Conservation (phyloP, 2,113 vertebrate genomes). For the Pholis gunnellus region DNA sequence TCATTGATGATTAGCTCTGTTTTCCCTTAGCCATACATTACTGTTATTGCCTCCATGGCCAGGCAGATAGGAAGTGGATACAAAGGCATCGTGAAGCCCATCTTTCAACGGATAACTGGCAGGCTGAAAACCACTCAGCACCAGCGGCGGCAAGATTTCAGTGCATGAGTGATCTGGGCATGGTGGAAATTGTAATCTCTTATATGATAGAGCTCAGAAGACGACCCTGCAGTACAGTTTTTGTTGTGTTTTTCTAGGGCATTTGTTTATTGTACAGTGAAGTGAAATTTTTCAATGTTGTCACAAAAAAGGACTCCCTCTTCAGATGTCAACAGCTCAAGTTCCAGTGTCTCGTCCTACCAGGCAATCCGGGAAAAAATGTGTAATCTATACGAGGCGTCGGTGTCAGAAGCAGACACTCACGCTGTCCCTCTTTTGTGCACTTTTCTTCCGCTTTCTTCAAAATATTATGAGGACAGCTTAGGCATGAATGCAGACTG, state of each 20-base stretch:
- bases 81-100: conserved; percentile 79
- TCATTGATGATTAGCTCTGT: conserved; percentile 87
- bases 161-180: conserved; percentile 74
- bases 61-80: conserved; percentile 82
- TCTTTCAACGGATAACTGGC: conserved; percentile 83
- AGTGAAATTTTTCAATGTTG: conserved; percentile 45
- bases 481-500: conserved; percentile 61
- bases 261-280: conserved; percentile 32
- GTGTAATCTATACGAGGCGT: conserved; percentile 57
- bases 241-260: conserved; percentile 31
- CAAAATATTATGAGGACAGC: conserved; percentile 55
- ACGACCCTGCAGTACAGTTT: conserved; percentile 29
- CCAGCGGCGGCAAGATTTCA: conserved; percentile 64
- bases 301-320: conserved; percentile 19
- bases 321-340: conserved; percentile 52
- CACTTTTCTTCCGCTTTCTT: conserved; percentile 38
- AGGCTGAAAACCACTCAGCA: conserved; percentile 81
- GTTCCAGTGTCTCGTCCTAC: conserved; percentile 36
- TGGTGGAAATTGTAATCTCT: conserved; percentile 74
- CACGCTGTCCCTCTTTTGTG: not conserved
- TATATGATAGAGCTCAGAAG: conserved; percentile 61
- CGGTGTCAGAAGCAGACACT: conserved; percentile 37
- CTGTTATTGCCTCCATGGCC: conserved; percentile 82
- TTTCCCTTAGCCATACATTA: conserved; percentile 86
- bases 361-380: conserved; percentile 48